These are phyloP conservation scores for Saguinus imperator DNA, from an alignment of 2,113 vertebrate species.

Conservation along the genomic window DNA sequence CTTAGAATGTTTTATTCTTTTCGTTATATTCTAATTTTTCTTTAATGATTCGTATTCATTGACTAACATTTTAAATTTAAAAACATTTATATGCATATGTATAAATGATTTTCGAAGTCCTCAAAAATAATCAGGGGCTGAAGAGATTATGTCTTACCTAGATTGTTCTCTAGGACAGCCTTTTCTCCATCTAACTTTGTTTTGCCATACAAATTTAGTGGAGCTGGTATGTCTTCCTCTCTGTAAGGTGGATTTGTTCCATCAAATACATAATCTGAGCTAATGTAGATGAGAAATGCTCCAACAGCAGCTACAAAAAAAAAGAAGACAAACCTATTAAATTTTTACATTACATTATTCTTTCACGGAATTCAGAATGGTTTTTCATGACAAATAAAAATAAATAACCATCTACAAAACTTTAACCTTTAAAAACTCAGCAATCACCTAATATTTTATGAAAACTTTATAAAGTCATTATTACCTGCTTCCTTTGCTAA, in stretches of 20 bases:
- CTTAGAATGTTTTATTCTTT: neutral
- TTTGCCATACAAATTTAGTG: constrained; percentile 94
- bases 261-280: constrained; percentile 97
- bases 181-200: constrained; percentile 96
- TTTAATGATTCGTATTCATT: neutral
- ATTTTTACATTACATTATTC: neutral
- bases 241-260: constrained; percentile 95
- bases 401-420: neutral
- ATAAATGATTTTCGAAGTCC: neutral
- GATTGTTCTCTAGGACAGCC: constrained; percentile 90
- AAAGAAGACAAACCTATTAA: neutral
- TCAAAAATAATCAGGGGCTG: neutral
- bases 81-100: neutral
- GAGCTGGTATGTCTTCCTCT: constrained; percentile 92
- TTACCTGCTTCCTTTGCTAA: constrained; percentile 96
- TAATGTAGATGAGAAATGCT: constrained; percentile 94
- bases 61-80: neutral
- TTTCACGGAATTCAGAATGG: neutral
- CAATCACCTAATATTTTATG: neutral
- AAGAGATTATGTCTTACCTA: constrained; percentile 85
- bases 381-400: neutral
- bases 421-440: neutral
- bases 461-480: constrained; percentile 46
- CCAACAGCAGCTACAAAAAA: constrained; percentile 84
- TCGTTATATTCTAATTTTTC: neutral